A percentile compares a stretch with the other conserved stretches of the same genome.
Evolutionary conservation across 2,888 invertebrate species (phyloP).

Genomic region (Hypsopygia costalis): DNA sequence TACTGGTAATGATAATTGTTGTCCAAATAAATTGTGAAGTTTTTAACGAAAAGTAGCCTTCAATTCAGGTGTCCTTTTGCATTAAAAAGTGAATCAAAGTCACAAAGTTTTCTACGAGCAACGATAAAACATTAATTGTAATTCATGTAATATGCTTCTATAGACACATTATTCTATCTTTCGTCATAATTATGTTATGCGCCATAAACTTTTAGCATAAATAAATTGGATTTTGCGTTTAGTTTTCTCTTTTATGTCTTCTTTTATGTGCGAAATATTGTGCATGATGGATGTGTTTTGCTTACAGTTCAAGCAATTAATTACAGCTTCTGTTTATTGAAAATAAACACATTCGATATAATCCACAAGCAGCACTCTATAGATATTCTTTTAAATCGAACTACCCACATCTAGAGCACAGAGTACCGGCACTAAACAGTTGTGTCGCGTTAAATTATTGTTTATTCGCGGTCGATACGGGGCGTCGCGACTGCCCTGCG

Average conservation of each 20-base stretch:
- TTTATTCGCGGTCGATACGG: conserved; percentile 30
- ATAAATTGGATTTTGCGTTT: background rate
- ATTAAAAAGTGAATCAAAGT: too few relatives aligned
- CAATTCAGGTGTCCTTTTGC: too few relatives aligned
- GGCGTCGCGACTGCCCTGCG: conserved; percentile 29
- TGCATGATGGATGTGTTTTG: background rate
- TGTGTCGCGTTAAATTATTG: conserved; percentile 24
- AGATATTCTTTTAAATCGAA: too few relatives aligned
- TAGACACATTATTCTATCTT: background rate
- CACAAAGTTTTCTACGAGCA: too few relatives aligned
- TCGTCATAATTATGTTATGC: background rate
- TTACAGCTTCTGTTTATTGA: background rate
- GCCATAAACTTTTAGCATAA: background rate
- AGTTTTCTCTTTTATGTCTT: background rate
- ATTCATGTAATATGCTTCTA: too few relatives aligned
- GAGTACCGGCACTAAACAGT: conserved; percentile 1
- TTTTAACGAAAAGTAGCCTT: too few relatives aligned
- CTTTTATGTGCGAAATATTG: too few relatives aligned
- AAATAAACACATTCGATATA: too few relatives aligned
- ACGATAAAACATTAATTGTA: too few relatives aligned
- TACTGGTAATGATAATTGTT: too few relatives aligned
- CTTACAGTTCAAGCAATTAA: background rate
- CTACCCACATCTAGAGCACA: background rate
- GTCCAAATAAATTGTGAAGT: too few relatives aligned
- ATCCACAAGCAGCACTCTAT: too few relatives aligned